phyloP scores from a whole-genome alignment of 2,797 vertebrate genomes.

The Enteromius fasciolatus region DNA sequence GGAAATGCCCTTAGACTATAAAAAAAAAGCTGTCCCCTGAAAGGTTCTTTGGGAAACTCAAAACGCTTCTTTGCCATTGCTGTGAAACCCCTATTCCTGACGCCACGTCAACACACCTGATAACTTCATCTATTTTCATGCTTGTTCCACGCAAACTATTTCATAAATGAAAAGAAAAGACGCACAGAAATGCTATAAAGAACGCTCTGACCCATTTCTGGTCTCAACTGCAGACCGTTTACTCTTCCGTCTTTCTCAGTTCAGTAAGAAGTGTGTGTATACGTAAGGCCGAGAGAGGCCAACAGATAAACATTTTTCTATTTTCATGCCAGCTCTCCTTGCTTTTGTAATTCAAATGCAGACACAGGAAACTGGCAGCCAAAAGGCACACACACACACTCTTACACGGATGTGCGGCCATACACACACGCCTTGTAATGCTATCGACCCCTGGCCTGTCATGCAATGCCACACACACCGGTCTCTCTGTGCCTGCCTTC shows the following conservation, averaged over 20 bases:
- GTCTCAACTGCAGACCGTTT: constrained; percentile 42
- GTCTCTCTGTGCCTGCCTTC: constrained; percentile 55
- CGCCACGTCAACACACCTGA: neutral
- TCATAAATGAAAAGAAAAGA: neutral
- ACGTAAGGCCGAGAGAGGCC: constrained; percentile 33
- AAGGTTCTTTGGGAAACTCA: neutral
- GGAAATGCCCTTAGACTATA: neutral
- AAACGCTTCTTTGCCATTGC: neutral
- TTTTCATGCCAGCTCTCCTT: constrained; percentile 53
- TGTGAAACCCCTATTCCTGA: neutral
- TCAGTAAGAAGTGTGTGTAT: constrained; percentile 25
- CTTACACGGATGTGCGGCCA: constrained; percentile 22
- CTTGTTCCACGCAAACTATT: constrained; percentile 12
- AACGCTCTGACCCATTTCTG: constrained; percentile 25
- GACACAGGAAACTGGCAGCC: constrained; percentile 72
- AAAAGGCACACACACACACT: constrained; percentile 62
- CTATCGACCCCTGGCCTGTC: constrained; percentile 42
- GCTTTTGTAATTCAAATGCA: constrained; percentile 51
- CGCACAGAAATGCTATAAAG: neutral
- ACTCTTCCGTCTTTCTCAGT: constrained; percentile 5
- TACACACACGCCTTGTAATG: constrained; percentile 34
- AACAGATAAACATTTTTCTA: constrained; percentile 54
- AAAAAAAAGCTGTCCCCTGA: neutral
- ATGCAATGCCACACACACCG: constrained; percentile 45
- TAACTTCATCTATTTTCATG: neutral